A percentile compares a stretch with the other conserved stretches of the same genome.
These are phyloP conservation scores for Hydrochoerus hydrochaeris DNA, from an alignment of 2,113 vertebrate genomes.

Conservation along the genomic window DNA sequence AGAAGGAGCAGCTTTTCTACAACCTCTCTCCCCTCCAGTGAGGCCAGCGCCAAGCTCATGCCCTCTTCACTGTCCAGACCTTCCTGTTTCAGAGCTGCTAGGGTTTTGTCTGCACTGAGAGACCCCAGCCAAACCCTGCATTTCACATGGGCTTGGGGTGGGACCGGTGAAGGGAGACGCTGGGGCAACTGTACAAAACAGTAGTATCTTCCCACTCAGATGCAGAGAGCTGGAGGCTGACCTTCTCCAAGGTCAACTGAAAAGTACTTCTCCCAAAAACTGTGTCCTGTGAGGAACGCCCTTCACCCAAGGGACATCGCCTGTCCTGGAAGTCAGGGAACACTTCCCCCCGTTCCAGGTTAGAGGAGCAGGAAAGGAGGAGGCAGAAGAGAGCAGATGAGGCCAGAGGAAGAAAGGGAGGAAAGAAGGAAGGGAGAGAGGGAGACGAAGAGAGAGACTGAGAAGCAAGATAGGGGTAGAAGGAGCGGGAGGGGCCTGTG, in stretches of 20 bases:
- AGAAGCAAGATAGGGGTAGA: not conserved
- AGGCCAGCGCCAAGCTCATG: not conserved
- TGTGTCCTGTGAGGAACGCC: not conserved
- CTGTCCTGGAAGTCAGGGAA: not conserved
- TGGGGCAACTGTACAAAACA: fast-evolving
- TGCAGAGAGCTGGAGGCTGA: not conserved
- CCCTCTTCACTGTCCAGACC: not conserved
- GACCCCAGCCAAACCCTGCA: not conserved
- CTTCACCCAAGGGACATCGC: not conserved
- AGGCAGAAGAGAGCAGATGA: not conserved
- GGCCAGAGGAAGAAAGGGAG: fast-evolving
- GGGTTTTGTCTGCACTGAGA: not conserved
- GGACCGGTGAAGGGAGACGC: not conserved
- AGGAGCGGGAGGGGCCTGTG: not conserved
- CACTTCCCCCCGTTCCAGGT: not conserved
- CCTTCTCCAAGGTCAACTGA: not conserved
- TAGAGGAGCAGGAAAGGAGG: not conserved
- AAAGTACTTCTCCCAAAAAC: not conserved
- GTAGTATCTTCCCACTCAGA: too few relatives aligned
- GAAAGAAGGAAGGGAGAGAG: not conserved
- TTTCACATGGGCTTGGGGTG: fast-evolving
- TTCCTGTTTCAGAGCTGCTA: not conserved
- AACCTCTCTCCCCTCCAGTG: not conserved
- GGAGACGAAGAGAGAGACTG: not conserved
- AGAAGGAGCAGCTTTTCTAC: not conserved